Evolutionary conservation across 2,888 invertebrate species (phyloP).

Genomic region (Seladonia tumulorum): DNA sequence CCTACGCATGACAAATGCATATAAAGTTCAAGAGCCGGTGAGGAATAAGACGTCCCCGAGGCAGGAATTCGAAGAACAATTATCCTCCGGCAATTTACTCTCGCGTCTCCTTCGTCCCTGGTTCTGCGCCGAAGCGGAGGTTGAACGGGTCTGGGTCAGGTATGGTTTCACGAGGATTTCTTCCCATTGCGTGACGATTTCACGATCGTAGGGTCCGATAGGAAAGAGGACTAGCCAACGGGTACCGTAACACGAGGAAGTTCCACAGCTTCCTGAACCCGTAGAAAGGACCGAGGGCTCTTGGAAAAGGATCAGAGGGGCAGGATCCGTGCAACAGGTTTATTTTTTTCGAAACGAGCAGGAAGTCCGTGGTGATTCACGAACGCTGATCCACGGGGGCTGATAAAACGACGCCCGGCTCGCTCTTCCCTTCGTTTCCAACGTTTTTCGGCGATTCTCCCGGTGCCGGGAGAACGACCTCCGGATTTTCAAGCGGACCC

Average conservation of each 20-base stretch:
- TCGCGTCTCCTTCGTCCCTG: background rate
- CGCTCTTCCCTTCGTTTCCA: background rate
- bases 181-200: slow-evolving; percentile 5
- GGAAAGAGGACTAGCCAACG: background rate
- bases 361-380: background rate
- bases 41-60: background rate
- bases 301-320: background rate
- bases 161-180: background rate
- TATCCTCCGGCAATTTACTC: background rate
- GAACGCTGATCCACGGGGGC: background rate
- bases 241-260: slow-evolving; percentile 18
- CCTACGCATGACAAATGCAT: background rate
- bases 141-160: slow-evolving; percentile 3
- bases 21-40: background rate
- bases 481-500: background rate
- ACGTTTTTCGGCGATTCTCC: slow-evolving; percentile 2
- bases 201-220: background rate
- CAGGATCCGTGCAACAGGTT: background rate
- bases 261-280: background rate
- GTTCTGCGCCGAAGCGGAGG: background rate
- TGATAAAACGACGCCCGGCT: background rate
- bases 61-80: background rate
- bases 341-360: background rate
- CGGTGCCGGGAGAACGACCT: no score
- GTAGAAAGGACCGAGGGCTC: background rate